Base-by-base conservation (phyloP, 1,140 invertebrate genomes). In the Drosophila saltans region DNA sequence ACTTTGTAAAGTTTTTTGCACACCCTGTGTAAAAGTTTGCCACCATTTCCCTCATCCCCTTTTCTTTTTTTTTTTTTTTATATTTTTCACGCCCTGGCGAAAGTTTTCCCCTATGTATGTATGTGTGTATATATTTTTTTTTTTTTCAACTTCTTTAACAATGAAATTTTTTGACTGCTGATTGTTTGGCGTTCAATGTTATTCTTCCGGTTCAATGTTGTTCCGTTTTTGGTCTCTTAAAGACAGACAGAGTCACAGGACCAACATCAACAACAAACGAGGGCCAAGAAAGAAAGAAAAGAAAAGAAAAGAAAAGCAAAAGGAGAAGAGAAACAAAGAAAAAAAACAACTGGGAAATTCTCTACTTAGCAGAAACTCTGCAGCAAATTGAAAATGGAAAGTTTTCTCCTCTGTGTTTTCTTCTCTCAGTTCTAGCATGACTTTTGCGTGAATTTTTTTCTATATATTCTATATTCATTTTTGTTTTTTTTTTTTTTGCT, bases 131-230 rank as follows among this genome's bases (percentile, higher is more conserved):
- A 36, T 70, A 48, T 5, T 69, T 36, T 52, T 61, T 75, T 66
- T 79, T 77, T 21, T 39, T 33, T 21, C 11, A 41, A 70, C 66
- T 77, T 78, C 62, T 66, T 77, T 66, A 57, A 48, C 67, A 64
- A 45, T 62, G 60, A 62, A 62, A 43, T 66, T 69, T 62, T 66
- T 72, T 76, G 82, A 86, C 82, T 85, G 82, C 72, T 85, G 82
- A 86, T 85, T 85, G 82, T 85, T 86, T 79, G 82, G 62, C 66
- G 78, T 78, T 85, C 82, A 85, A 85, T 85, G 82, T 85, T 85
- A 85, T 85, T 78, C 72, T 86, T 86, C 71, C 82, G 71, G 70
- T 78, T 75, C 64, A 74, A 78, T 81, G 69, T 69, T 66, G 9
- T 55, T 28, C 60, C 28, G 39, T 43, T 8, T 45, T 40, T 33